Evolutionary conservation across 2,888 invertebrate genomes (phyloP).

Genomic region (Phlogophora meticulosa): DNA sequence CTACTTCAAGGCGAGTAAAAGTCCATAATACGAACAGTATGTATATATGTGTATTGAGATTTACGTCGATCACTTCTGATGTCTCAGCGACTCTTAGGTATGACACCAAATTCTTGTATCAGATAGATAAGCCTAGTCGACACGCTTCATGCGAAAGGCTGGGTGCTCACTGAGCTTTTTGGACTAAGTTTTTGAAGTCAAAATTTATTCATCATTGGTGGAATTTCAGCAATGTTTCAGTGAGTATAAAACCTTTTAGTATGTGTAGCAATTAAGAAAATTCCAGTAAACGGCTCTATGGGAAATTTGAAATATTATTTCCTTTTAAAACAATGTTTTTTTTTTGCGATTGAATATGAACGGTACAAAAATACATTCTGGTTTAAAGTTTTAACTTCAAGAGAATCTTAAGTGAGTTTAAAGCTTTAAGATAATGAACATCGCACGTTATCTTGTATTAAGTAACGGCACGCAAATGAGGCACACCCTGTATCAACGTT

Average conservation of each 20-base stretch:
- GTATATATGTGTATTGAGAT: background rate
- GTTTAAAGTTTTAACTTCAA: conserved; percentile 7
- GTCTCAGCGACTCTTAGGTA: conserved; percentile 54
- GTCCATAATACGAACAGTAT: too few relatives aligned
- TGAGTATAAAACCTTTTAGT: background rate
- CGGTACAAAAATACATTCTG: background rate
- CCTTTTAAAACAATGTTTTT: too few relatives aligned
- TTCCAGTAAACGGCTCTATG: background rate
- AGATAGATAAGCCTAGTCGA: conserved; percentile 66
- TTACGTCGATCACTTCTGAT: conserved; percentile 27
- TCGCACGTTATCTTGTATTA: conserved; percentile 61
- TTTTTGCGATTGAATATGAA: too few relatives aligned
- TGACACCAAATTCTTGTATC: conserved; percentile 68
- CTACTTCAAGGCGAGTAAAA: too few relatives aligned
- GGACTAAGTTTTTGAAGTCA: too few relatives aligned
- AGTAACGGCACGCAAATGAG: conserved; percentile 62
- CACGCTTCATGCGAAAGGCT: conserved; percentile 28
- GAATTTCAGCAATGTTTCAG: background rate
- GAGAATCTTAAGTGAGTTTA: conserved; percentile 48
- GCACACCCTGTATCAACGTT: conserved; percentile 24
- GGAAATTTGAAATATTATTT: too few relatives aligned
- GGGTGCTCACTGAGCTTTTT: conserved; percentile 36
- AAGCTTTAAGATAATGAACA: conserved; percentile 63
- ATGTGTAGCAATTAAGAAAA: background rate
- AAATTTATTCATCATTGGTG: background rate